Base-by-base conservation (phyloP, 2,113 vertebrate genomes). In the Elephantulus edwardii region DNA sequence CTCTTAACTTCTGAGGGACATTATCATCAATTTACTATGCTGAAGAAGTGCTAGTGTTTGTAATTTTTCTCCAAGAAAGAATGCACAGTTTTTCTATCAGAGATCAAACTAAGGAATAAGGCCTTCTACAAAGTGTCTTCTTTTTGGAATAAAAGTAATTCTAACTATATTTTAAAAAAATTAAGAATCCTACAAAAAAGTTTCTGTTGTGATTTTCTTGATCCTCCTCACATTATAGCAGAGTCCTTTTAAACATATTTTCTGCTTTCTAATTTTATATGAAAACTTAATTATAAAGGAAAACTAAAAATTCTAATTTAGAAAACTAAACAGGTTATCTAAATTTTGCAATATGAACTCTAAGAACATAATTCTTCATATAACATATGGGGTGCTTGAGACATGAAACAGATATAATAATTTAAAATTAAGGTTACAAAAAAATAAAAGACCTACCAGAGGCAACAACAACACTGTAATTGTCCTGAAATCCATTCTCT, bases 381-480 rank as follows among this genome's bases (percentile, higher is more conserved):
- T n/a, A n/a, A n/a, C 88, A 66, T 50, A 91, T 0, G n/a, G 8
- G 54, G 79, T 82, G 0, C 6, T 44, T 13, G 26, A 6, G 30
- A 60, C 24, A 87, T 30, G 85, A 79, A 83, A 22, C 40, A 86
- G 56, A 17, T 46, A 77, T 78, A 90, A 46, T 86, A 83, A 86
- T 46, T 72, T n/a, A n/a, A n/a, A n/a, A n/a, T n/a, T n/a, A n/a
- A n/a, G n/a, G n/a, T n/a, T n/a, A n/a, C n/a, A n/a, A n/a, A n/a
- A n/a, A n/a, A n/a, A 35, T 11, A 58, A 52, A 66, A 78, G 40
- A 88, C 96, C 89, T 98, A 99, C 99, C 99, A 97, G 99, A 99
- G 94, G 99, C 99, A 96, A 99, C 99, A 87, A 99, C 99, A 81
- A 99, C 99, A 6, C 99, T 99, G 83, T 99, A 99, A 97, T 99